phyloP scores from a whole-genome alignment of 2,888 invertebrate species.

The Merodon equestris region DNA sequence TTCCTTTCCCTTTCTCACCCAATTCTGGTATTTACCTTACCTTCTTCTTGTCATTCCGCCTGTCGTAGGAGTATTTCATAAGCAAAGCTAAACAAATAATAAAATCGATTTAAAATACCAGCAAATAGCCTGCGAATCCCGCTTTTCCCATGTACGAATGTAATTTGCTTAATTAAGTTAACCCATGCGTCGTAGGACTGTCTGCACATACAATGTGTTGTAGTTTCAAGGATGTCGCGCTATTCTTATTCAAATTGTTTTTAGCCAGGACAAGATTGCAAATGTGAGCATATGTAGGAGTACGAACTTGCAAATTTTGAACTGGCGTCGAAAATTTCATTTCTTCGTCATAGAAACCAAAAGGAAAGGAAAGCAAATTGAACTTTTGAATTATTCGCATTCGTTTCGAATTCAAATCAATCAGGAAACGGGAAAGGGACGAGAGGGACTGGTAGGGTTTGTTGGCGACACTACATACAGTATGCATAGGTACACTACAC shows the following conservation, averaged over 20 bases:
- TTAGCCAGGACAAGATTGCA: conserved; percentile 5
- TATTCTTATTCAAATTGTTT: conserved; percentile 34
- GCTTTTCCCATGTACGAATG: conserved; percentile 7
- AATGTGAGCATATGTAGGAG: background rate
- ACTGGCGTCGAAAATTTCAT: no score
- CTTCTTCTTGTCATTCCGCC: background rate
- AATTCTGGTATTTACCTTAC: background rate
- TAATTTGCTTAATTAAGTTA: conserved; percentile 53
- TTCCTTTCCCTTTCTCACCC: background rate
- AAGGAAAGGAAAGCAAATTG: conserved; percentile 6
- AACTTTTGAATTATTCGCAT: conserved; percentile 40
- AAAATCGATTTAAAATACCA: no score
- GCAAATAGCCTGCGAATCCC: background rate
- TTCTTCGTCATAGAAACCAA: background rate
- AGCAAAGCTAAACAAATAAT: no score
- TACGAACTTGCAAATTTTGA: conserved; percentile 8
- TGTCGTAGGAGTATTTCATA: conserved; percentile 5
- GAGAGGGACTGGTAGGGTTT: no score
- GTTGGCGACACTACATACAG: no score
- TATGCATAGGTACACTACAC: no score
- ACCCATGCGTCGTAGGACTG: conserved; percentile 14
- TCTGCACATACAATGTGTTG: conserved; percentile 3
- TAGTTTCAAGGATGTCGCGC: background rate
- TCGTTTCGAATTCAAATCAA: conserved; percentile 50
- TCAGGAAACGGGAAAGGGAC: background rate